Evolutionary conservation across 2,113 vertebrate genomes (phyloP).

Genomic region (Podarcis muralis): DNA sequence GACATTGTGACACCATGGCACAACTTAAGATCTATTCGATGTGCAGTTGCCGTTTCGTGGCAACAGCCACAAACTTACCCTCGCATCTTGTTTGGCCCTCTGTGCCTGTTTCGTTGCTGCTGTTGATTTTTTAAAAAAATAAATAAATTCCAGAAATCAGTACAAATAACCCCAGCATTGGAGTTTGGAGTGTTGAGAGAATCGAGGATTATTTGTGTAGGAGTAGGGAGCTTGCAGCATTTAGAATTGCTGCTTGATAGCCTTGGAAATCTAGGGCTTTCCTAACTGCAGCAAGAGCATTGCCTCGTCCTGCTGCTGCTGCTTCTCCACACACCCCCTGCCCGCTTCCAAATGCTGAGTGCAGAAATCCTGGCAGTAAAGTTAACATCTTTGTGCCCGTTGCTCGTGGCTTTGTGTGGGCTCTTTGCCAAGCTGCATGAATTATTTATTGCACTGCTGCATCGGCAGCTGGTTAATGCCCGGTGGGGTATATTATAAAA

Average conservation of each 20-base stretch:
- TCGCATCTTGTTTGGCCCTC: not conserved
- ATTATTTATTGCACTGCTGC: slow-evolving; percentile 25
- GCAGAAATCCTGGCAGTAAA: slow-evolving; percentile 1
- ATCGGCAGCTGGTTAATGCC: slow-evolving; percentile 25
- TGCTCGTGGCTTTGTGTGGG: not conserved
- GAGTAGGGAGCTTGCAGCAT: not conserved
- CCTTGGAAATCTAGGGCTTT: not conserved
- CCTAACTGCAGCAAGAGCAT: not conserved
- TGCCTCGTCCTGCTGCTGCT: too few relatives aligned
- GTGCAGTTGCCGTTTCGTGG: not conserved
- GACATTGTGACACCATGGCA: not conserved
- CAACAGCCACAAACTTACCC: not conserved
- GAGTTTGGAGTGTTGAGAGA: not conserved
- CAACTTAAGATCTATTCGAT: not conserved
- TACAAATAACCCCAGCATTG: too few relatives aligned
- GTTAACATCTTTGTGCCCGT: slow-evolving; percentile 2
- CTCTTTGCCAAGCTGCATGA: slow-evolving; percentile 8
- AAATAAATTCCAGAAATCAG: too few relatives aligned
- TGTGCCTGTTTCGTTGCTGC: too few relatives aligned
- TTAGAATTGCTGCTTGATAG: not conserved
- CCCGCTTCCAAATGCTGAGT: not conserved
- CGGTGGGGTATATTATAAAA: slow-evolving; percentile 19
- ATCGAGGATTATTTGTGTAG: not conserved
- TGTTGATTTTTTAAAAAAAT: too few relatives aligned
- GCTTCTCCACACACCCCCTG: not conserved